Conservation (phyloP, 2,888 invertebrate genomes). For the Morpho achilles region DNA sequence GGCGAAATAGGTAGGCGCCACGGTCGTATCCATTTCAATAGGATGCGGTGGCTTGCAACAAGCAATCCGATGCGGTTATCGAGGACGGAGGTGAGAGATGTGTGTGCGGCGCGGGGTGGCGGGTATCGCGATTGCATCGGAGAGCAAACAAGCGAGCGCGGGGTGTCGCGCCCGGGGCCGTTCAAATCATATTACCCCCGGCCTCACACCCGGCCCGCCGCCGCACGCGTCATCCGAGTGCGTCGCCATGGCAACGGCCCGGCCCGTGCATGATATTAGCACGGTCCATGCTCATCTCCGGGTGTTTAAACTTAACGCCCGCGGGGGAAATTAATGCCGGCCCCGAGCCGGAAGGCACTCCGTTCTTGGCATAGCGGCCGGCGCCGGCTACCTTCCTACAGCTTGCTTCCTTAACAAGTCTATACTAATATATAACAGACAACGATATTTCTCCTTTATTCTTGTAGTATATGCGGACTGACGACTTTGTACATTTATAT, state of each 20-base stretch:
- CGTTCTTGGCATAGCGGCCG: conserved; percentile 39
- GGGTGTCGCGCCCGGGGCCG: conserved; percentile 64
- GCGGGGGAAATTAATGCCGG: conserved; percentile 76
- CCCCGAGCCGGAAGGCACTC: conserved; percentile 65
- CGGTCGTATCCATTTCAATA: conserved; percentile 68
- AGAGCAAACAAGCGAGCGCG: conserved; percentile 76
- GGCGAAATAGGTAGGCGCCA: conserved; percentile 42
- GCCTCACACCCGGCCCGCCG: conserved; percentile 59
- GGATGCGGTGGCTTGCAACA: conserved; percentile 74
- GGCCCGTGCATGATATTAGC: conserved; percentile 80
- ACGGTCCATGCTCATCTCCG: conserved; percentile 78
- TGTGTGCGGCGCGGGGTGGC: conserved; percentile 50
- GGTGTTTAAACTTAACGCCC: conserved; percentile 72
- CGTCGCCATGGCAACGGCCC: conserved; percentile 84
- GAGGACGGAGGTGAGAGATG: conserved; percentile 73
- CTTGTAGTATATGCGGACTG: too few species aligned
- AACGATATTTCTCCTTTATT: too few species aligned
- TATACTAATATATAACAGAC: too few species aligned
- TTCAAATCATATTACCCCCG: conserved; percentile 78
- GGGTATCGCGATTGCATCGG: conserved; percentile 78
- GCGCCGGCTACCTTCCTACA: conserved; percentile 11
- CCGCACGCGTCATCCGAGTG: conserved; percentile 83
- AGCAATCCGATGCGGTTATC: conserved; percentile 78
- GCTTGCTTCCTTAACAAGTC: background rate
- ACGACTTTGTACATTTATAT: too few species aligned